A percentile compares a stretch with the other conserved stretches of the same genome.
Conservation (phyloP, 2,888 invertebrate species). For the Tupiocoris notatus region DNA sequence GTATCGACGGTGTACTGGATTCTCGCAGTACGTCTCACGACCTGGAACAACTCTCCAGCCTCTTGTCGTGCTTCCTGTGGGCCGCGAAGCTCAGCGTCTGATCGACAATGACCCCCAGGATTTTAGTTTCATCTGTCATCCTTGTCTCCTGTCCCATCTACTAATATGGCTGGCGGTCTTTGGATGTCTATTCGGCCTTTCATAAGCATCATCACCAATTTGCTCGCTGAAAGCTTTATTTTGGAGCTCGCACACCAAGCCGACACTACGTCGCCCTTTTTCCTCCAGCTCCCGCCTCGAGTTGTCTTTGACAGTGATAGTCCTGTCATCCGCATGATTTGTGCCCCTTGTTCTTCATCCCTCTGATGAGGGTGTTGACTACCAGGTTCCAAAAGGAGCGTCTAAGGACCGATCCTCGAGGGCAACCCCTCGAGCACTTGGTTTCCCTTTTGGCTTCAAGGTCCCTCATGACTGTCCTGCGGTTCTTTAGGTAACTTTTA, state of each 20-base stretch:
- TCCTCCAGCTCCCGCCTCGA: not conserved
- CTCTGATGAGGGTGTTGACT: not conserved
- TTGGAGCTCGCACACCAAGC: not conserved
- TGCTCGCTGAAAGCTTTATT: not conserved
- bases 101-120: not conserved
- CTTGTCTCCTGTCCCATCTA: not conserved
- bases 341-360: not conserved
- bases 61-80: not conserved
- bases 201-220: not conserved
- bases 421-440: conserved; percentile 8
- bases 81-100: not conserved
- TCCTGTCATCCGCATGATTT: not conserved
- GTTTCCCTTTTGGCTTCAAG: no score
- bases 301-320: not conserved
- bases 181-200: not conserved
- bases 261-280: not conserved
- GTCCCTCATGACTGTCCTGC: no score
- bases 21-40: not conserved
- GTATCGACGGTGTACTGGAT: not conserved
- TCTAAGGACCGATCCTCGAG: not conserved
- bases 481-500: no score
- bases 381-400: not conserved
- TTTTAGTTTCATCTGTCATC: not conserved
- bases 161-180: not conserved
- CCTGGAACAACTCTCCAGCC: not conserved